Evolutionary conservation across 2,797 vertebrate genomes (phyloP).

Genomic region (Anomalospiza imberbis): DNA sequence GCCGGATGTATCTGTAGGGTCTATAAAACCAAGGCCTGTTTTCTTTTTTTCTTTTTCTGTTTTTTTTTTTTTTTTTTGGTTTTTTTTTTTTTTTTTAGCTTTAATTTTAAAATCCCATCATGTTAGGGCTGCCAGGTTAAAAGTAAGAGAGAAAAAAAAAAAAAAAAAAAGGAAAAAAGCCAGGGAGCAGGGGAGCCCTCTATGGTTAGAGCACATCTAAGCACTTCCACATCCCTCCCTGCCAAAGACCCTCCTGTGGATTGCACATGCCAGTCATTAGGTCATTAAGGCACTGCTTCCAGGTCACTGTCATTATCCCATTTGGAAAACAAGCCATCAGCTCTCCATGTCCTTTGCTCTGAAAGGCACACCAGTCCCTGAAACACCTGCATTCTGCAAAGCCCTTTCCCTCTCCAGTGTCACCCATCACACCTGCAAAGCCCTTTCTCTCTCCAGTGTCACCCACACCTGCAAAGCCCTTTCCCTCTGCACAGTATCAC

Average conservation of each 20-base stretch:
- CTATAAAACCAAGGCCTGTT: conserved; percentile 38
- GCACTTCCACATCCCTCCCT: background rate
- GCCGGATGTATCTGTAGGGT: conserved; percentile 32
- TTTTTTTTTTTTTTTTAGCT: background rate
- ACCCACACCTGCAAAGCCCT: background rate
- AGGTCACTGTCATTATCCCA: background rate
- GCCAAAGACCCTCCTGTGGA: background rate
- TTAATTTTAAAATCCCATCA: background rate
- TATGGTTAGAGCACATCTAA: background rate
- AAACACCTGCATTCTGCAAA: background rate
- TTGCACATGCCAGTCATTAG: background rate
- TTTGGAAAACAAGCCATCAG: background rate
- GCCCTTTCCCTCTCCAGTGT: rapidly evolving
- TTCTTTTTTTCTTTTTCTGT: background rate
- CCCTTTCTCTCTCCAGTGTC: rapidly evolving
- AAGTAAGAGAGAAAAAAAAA: background rate
- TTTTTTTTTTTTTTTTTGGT: background rate
- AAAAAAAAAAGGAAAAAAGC: background rate
- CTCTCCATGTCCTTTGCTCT: background rate
- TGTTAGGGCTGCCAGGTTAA: background rate
- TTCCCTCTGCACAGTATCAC: background rate
- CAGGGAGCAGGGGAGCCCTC: background rate
- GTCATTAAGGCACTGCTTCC: background rate
- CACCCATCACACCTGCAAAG: background rate
- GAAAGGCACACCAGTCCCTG: background rate